Conservation (phyloP, 2,113 vertebrate genomes). For the Lethenteron reissneri region DNA sequence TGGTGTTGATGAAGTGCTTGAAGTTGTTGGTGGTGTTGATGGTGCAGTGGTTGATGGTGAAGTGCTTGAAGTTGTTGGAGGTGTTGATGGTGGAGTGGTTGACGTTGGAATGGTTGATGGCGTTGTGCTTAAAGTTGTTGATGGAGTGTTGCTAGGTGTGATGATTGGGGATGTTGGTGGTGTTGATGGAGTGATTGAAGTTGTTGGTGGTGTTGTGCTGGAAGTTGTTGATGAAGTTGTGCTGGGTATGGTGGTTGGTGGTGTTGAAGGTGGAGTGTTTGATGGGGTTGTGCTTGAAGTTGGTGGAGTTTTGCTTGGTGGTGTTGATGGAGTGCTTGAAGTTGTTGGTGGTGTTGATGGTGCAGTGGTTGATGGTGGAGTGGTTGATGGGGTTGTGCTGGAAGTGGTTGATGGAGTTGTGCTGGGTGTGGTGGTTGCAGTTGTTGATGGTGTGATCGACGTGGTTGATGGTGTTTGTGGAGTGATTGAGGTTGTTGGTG, state of each 20-base stretch:
- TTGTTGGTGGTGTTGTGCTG: neutral
- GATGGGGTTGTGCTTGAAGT: neutral
- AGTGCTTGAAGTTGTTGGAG: neutral
- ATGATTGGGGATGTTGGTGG: neutral
- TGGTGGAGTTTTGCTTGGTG: neutral
- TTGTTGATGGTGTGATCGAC: neutral
- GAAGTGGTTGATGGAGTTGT: neutral
- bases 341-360: no score
- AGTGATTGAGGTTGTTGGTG: neutral
- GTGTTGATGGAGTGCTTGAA: no score
- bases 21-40: neutral
- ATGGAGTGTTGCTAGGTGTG: neutral
- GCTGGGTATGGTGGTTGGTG: neutral
- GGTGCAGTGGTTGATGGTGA: neutral
- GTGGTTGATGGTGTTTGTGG: no score
- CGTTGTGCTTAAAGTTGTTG: neutral
- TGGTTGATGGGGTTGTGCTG: no score
- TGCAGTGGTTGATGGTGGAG: no score
- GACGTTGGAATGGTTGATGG: neutral
- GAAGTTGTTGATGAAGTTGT: neutral
- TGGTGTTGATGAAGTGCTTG: neutral
- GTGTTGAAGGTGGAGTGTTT: neutral
- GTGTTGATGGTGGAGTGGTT: neutral
- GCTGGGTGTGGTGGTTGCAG: neutral
- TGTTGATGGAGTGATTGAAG: neutral